Evolutionary conservation across 2,797 vertebrate species (phyloP).

Genomic region (Coracias cyanogaster): DNA sequence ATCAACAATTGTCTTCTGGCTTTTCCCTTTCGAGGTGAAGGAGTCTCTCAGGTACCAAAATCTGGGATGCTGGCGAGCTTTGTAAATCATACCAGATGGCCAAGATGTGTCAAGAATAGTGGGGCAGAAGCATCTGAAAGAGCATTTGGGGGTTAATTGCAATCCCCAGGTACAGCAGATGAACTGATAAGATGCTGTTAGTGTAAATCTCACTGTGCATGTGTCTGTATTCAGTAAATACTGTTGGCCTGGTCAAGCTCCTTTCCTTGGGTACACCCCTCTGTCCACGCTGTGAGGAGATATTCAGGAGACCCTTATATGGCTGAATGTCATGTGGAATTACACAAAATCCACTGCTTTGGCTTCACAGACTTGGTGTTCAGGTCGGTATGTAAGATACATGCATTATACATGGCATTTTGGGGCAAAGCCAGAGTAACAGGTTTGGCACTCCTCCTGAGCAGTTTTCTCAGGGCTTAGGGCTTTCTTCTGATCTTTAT

Average conservation of each 20-base stretch:
- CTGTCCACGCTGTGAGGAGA: fast-evolving
- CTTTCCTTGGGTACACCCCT: neutral
- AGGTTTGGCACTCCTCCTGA: neutral
- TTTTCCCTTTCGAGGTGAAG: neutral
- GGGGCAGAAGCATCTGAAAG: neutral
- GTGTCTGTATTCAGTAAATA: neutral
- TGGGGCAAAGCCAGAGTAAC: neutral
- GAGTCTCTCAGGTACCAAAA: neutral
- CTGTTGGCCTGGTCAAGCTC: neutral
- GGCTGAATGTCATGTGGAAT: neutral
- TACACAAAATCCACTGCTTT: neutral
- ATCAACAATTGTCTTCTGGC: neutral
- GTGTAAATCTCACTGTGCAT: neutral
- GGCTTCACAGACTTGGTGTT: neutral
- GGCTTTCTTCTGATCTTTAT: neutral
- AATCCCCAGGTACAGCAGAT: neutral
- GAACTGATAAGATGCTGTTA: neutral
- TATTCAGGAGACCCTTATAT: neutral
- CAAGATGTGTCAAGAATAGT: neutral
- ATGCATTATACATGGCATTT: neutral
- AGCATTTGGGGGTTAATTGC: neutral
- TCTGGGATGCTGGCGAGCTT: neutral
- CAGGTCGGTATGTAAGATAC: neutral
- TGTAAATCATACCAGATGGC: neutral
- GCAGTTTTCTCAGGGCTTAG: neutral